Evolutionary conservation across 2,113 vertebrate species (phyloP).

Genomic region (Catharus bicknelli): DNA sequence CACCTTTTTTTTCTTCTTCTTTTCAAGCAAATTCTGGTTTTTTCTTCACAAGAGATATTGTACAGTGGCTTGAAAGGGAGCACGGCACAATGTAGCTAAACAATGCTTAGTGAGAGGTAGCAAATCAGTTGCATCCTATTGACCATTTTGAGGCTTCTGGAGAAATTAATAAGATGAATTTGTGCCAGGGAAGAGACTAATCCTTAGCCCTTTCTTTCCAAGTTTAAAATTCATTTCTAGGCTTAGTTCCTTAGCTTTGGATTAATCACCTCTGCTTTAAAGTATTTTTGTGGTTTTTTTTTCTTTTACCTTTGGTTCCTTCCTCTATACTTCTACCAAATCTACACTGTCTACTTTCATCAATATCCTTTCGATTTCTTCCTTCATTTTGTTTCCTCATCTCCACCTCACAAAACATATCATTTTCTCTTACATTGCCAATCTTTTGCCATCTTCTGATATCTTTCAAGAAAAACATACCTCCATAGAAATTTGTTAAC

Average conservation of each 20-base stretch:
- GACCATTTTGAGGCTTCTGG: background rate
- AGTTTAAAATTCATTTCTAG: background rate
- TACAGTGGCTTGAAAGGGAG: background rate
- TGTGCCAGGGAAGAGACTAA: background rate
- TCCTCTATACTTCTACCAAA: background rate
- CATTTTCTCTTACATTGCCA: background rate
- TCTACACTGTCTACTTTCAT: background rate
- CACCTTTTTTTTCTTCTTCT: background rate
- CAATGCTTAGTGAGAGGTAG: background rate
- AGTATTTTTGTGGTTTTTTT: background rate
- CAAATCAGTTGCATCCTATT: background rate
- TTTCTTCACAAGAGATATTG: background rate
- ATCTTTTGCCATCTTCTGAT: background rate
- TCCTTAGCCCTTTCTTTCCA: background rate
- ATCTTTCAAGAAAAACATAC: background rate
- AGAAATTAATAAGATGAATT: background rate
- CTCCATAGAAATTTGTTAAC: background rate
- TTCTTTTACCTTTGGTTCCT: background rate
- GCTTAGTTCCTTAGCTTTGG: background rate
- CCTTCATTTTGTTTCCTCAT: background rate
- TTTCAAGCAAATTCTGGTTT: background rate
- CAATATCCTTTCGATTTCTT: background rate
- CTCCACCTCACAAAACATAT: background rate
- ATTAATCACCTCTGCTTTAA: background rate
- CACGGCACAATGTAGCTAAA: background rate